phyloP scores from a whole-genome alignment of 1,140 invertebrate genomes.

The Danaus plexippus region DNA sequence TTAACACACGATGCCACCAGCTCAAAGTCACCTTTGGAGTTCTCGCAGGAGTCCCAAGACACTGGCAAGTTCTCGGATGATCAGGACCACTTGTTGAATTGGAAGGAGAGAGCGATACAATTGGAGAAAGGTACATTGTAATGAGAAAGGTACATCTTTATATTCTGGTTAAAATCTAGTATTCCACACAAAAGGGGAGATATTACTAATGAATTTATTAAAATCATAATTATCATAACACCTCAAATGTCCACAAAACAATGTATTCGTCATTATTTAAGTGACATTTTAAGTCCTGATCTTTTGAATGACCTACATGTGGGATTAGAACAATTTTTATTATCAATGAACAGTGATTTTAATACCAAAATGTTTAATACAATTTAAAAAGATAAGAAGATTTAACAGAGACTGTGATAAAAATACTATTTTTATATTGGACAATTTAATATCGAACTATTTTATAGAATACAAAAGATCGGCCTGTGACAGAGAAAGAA shows the following conservation, averaged over 20 bases:
- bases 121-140: slow-evolving; percentile 68
- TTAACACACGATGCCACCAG: slow-evolving; percentile 40
- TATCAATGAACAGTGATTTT: too few relatives aligned
- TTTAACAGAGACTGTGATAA: background rate
- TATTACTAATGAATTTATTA: too few relatives aligned
- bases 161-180: background rate
- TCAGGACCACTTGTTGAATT: slow-evolving; percentile 55
- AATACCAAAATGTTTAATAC: too few relatives aligned
- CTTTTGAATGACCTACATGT: too few relatives aligned
- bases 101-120: slow-evolving; percentile 73
- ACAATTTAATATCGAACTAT: background rate
- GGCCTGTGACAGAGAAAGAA: slow-evolving; percentile 87
- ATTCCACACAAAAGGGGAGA: background rate
- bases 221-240: too few relatives aligned
- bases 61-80: slow-evolving; percentile 45
- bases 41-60: slow-evolving; percentile 50
- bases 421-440: too few relatives aligned
- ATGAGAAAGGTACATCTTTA: background rate
- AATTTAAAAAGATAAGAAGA: too few relatives aligned
- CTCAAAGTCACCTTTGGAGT: slow-evolving; percentile 53
- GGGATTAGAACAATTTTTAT: too few relatives aligned
- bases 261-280: too few relatives aligned
- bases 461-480: slow-evolving; percentile 86
- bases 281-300: too few relatives aligned
- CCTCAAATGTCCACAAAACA: too few relatives aligned